Evolutionary conservation across 2,888 invertebrate species (phyloP), one percentile per base, ranked within the genome.

Genomic region (Stictocephala bisonia): DNA sequence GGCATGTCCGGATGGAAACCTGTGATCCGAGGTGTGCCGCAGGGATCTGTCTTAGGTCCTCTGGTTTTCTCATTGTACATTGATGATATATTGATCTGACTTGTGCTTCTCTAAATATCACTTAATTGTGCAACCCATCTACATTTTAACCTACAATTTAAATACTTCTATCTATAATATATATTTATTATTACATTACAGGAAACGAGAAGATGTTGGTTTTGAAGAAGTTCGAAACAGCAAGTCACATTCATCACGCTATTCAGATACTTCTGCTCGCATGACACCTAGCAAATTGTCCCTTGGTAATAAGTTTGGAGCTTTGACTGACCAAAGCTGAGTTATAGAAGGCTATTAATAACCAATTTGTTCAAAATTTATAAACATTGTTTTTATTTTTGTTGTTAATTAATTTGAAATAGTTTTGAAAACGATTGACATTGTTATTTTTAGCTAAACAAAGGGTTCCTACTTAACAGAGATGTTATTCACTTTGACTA

Each of bases 241-340:
- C 79, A 86, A 87, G 69, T 85, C 87, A 18, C 86, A 85, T 78
- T 84, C 85, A 9, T 82, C 83, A 11, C 74, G 80, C 3, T 74
- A 74, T 24, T 41, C 71, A 18, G 77, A 77, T 15, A 76, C 74
- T 13, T 70, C 73, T 35, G 60, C 73, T 24, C 50, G 75, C 9
- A 71, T 71, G 72, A 71, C 64, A 11, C 73, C 72, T 50, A 73
- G 74, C 50, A 87, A 87, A 76, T 82, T 90, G 48, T 86, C 86
- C 22, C 84, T 90, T 80, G 90, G 88, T 78, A 90, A 90, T 84
- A 90, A 90, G 82, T 90, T 86, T 80, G 88, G 88, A 80, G 88
- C 89, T 75, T 84, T 90, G 15, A 86, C 87, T 78, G 88, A 88
- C 82, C 85, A 85, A 79, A 85, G 85, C 85, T 85, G 85, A 85